Percentiles rank a stretch among this genome's conserved stretches.
Evolutionary conservation across 2,797 vertebrate species (phyloP).

Genomic region (Sebastes taczanowskii): DNA sequence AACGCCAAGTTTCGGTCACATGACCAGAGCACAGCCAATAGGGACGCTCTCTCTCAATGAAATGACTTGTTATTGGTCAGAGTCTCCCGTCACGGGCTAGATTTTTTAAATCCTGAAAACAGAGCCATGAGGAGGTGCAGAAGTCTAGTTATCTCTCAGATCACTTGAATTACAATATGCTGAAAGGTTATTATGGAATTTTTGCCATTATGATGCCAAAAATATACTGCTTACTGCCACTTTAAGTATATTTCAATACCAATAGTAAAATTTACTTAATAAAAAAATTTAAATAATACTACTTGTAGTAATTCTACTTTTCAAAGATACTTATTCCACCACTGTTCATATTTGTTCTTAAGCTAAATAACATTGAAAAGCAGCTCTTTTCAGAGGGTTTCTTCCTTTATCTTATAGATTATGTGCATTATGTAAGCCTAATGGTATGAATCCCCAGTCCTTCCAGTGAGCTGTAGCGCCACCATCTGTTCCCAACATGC

Average conservation of each 20-base stretch:
- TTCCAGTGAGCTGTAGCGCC: not conserved
- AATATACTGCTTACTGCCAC: too few relatives aligned
- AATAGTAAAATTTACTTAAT: not conserved
- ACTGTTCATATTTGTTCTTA: not conserved
- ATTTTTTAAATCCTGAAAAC: too few relatives aligned
- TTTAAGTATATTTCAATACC: not conserved
- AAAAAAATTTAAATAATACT: not conserved
- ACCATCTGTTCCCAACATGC: conserved; percentile 3
- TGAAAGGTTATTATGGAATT: too few relatives aligned
- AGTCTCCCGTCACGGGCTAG: too few relatives aligned
- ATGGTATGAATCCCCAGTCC: not conserved
- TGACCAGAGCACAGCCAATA: too few relatives aligned
- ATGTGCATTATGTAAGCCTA: not conserved
- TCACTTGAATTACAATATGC: too few relatives aligned
- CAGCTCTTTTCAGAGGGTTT: not conserved
- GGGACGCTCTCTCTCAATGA: too few relatives aligned
- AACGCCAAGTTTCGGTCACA: too few relatives aligned
- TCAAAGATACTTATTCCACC: not conserved
- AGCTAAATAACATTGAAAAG: not conserved
- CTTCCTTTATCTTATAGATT: not conserved
- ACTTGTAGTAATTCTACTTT: not conserved
- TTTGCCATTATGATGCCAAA: too few relatives aligned
- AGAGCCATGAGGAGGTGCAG: too few relatives aligned
- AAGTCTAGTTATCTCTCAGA: too few relatives aligned
- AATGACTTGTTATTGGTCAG: too few relatives aligned